Percentiles rank a stretch among this genome's conserved stretches.
Evolutionary conservation across 2,113 vertebrate genomes (phyloP).

Genomic region (Megaceryle maxima): DNA sequence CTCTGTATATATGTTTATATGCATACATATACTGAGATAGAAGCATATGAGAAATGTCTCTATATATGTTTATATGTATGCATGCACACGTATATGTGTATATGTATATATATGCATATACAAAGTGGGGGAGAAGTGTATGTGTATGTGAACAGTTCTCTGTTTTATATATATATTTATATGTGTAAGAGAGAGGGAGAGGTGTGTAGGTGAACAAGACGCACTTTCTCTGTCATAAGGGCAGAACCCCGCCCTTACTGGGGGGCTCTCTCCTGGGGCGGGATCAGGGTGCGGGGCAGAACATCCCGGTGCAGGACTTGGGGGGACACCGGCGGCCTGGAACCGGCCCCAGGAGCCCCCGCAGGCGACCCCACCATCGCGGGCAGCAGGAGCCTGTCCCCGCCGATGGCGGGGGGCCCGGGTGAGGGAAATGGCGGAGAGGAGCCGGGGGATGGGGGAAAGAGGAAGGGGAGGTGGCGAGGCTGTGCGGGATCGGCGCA

Average conservation of each 20-base stretch:
- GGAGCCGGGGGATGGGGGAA: background rate
- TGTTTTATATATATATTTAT: no score
- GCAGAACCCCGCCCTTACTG: background rate
- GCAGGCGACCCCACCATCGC: background rate
- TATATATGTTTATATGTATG: no score
- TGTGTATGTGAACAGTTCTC: background rate
- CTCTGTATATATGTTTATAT: background rate
- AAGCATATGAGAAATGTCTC: no score
- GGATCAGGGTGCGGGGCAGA: no score
- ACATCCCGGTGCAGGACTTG: background rate
- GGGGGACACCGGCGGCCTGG: no score
- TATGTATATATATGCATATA: no score
- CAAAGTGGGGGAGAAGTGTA: background rate
- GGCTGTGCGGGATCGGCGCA: background rate
- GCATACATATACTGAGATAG: background rate
- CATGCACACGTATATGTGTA: no score
- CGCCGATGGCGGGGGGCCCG: background rate
- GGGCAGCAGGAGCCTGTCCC: background rate
- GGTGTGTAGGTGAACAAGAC: background rate
- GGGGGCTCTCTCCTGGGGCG: background rate
- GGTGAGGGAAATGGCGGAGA: slow-evolving; percentile 21
- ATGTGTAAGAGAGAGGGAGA: no score
- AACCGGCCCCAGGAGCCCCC: no score
- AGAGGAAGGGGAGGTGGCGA: background rate
- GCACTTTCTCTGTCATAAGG: background rate